phyloP scores from a whole-genome alignment of 1,140 invertebrate genomes.

The Drosophila ogumai region DNA sequence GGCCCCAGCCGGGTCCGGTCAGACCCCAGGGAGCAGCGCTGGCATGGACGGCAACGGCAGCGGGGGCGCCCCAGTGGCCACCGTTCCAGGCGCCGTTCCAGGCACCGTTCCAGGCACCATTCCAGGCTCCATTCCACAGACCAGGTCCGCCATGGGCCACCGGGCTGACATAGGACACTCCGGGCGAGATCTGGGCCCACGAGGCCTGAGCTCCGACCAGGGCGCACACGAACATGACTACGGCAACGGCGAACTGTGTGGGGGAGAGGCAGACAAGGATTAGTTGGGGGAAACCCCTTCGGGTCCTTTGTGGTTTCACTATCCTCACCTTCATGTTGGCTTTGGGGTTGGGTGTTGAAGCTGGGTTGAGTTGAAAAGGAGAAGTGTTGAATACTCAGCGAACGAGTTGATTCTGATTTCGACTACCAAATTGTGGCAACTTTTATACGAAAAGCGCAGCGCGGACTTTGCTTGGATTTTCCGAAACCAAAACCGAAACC shows the following conservation, averaged over 20 bases:
- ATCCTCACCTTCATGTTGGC: slow-evolving; percentile 83
- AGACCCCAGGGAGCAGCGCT: slow-evolving; percentile 66
- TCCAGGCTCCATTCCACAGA: slow-evolving; percentile 63
- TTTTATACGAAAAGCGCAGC: slow-evolving; percentile 79
- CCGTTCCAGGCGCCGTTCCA: slow-evolving; percentile 70
- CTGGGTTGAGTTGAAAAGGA: slow-evolving; percentile 57
- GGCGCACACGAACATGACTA: slow-evolving; percentile 85
- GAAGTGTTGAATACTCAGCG: slow-evolving; percentile 81
- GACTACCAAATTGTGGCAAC: slow-evolving; percentile 82
- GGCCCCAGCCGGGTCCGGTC: slow-evolving; percentile 59
- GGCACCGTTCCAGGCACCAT: slow-evolving; percentile 60
- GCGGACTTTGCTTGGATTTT: slow-evolving; percentile 58
- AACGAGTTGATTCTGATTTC: slow-evolving; percentile 85
- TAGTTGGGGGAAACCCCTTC: background rate
- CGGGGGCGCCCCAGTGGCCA: slow-evolving; percentile 59
- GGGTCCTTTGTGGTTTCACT: background rate
- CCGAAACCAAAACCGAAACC: slow-evolving; percentile 20
- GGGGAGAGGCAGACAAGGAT: slow-evolving; percentile 8
- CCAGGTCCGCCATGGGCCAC: slow-evolving; percentile 60
- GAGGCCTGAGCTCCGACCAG: slow-evolving; percentile 78
- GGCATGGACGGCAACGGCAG: slow-evolving; percentile 69
- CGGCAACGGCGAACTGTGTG: slow-evolving; percentile 82
- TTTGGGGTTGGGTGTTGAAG: slow-evolving; percentile 58
- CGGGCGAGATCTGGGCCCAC: slow-evolving; percentile 68
- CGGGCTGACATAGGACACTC: slow-evolving; percentile 75